Evolutionary conservation across 2,888 invertebrate species (phyloP), one percentile per base, ranked within the genome.

Genomic region (Mythimna albipuncta): DNA sequence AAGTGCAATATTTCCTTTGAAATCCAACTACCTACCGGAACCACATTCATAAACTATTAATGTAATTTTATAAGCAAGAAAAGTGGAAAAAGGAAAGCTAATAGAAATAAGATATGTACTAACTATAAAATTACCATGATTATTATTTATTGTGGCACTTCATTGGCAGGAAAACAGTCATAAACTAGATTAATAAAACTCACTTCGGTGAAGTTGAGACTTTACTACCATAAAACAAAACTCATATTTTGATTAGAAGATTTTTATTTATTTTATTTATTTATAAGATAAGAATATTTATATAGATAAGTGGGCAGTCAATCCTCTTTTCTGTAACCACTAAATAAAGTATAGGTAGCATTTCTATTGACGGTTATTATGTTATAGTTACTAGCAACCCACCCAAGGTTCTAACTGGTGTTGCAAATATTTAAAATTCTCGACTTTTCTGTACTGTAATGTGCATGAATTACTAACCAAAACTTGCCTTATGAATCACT

Each of bases 51-150:
- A 47, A 47, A 47, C 44, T n/a, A 55, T 21, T 38, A 75, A 38
- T 38, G 21, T 0, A 11, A 26, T 55, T 47, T 41, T 21, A 57
- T 38, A 44, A 6, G 9, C 59, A 50, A 21, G n/a, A 32, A 59
- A 76, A 76, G n/a, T 54, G 54, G 2, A 35, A 35, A 65, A 72
- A 13, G 19, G 21, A 41, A 65, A 75, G 41, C 21, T 0, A 35
- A 58, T 26, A 26, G 26, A 26, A 26, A 26, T 65, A 59, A 38
- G 38, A 41, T 11, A 38, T 59, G 16, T 47, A 76, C 7, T 38
- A 41, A 10, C 6, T 50, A 55, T 41, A 7, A 61, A 67, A 32
- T 9, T 16, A 4, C 19, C 5, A 47, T 64, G 26, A 58, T 66
- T 44, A 65, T 35, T 52, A 75, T 44, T 61, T 54, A 50, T 1